phyloP scores from a whole-genome alignment of 2,797 vertebrate species.

The Trichosurus vulpecula region DNA sequence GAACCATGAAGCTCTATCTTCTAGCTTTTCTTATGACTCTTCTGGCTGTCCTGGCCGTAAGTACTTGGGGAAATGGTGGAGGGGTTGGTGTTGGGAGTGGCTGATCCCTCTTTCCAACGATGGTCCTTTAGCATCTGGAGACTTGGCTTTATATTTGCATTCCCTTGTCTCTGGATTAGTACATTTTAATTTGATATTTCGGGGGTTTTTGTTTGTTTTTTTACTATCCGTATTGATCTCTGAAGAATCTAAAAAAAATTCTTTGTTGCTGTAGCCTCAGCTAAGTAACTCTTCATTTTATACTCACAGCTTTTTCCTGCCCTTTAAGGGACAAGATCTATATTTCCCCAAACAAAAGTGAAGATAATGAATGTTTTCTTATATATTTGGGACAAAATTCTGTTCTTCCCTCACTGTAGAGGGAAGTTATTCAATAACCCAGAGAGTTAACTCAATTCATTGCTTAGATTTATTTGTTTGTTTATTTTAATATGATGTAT shows the following conservation, averaged over 20 bases:
- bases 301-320: not conserved
- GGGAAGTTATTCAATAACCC: not conserved
- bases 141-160: not conserved
- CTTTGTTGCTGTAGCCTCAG: not conserved
- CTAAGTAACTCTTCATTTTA: not conserved
- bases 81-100: not conserved
- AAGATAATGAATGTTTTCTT: not conserved
- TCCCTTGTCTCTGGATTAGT: not conserved
- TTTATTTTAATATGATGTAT: not conserved
- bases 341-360: not conserved
- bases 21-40: too few relatives aligned
- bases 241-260: not conserved
- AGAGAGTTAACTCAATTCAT: not conserved
- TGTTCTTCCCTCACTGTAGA: not conserved
- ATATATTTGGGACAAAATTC: not conserved
- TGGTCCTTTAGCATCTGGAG: not conserved
- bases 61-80: too few relatives aligned
- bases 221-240: not conserved
- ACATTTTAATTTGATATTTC: not conserved
- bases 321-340: not conserved
- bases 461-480: not conserved
- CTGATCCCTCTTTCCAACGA: too few relatives aligned
- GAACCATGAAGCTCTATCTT: too few relatives aligned
- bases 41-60: too few relatives aligned
- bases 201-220: too few relatives aligned